These are phyloP conservation scores for Ormyrus labotus DNA, from an alignment of 2,888 invertebrate species.

Conservation along the genomic window DNA sequence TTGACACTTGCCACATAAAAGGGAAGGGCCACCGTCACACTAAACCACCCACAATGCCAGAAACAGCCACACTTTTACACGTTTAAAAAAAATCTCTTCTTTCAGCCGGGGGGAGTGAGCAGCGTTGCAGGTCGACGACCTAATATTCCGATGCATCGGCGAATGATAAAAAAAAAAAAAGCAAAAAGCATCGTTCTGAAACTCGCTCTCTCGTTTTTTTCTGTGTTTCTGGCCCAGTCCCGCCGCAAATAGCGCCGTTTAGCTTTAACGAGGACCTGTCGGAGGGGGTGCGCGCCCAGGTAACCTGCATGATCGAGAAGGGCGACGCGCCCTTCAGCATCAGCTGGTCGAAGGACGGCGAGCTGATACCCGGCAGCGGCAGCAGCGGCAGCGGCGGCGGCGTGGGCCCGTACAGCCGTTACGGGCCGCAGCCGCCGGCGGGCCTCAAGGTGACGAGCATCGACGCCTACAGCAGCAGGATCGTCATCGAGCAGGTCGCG, in stretches of 20 bases:
- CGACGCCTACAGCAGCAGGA: slow-evolving; percentile 90
- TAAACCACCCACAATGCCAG: background rate
- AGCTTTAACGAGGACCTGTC: slow-evolving; percentile 80
- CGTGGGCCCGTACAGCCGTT: slow-evolving; percentile 60
- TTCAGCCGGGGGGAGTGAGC: no score
- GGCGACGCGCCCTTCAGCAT: slow-evolving; percentile 95
- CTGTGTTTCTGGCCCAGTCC: slow-evolving; percentile 77
- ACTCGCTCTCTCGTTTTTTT: slow-evolving; percentile 27
- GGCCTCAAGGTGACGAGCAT: slow-evolving; percentile 73
- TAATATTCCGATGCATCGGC: no score
- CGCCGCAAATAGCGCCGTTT: slow-evolving; percentile 93
- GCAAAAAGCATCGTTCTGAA: background rate
- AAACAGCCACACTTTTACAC: slow-evolving; percentile 22
- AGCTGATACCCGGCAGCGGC: slow-evolving; percentile 80
- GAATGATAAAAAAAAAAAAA: no score
- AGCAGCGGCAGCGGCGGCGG: slow-evolving; percentile 73
- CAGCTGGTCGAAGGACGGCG: slow-evolving; percentile 93
- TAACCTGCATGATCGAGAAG: slow-evolving; percentile 93
- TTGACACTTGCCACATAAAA: background rate
- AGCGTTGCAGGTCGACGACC: no score
- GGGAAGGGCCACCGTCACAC: background rate
- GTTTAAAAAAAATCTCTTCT: no score
- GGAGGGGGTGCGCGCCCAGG: slow-evolving; percentile 92
- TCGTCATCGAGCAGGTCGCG: slow-evolving; percentile 90
- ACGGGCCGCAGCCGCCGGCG: slow-evolving; percentile 61